Evolutionary conservation across 2,888 invertebrate species (phyloP), one percentile per base, ranked within the genome.

Genomic region (Timema cristinae): DNA sequence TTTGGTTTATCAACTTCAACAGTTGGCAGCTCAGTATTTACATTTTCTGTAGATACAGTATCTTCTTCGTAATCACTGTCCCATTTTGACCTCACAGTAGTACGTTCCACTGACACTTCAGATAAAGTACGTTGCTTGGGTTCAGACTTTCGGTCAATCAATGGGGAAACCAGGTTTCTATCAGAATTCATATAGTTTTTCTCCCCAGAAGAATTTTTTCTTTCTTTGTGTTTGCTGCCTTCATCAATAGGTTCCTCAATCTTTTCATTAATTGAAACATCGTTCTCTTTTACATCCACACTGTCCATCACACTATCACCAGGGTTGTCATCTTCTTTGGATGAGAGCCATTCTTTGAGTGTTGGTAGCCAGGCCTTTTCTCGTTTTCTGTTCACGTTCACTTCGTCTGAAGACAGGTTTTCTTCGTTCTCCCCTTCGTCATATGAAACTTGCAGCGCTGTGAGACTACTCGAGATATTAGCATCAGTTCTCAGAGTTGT

Each of bases 51-150:
- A 16, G 71, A 71, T 51, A 66, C 66, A 16, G 54, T 61, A 9
- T 74, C 74, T 59, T 73, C 73, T 63, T 74, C 74, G 50, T 71
- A 73, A 50, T 75, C 74, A 72, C 74, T 75, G 50, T 75, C 74
- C 74, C 74, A 75, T 59, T 71, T 73, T 2, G 74, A 75, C 7
- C 73, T 67, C 8, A 73, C 73, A 51, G 70, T 73, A 7, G 66
- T 71, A 7, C 71, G 66, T 50, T 71, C 70, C 7, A 50, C 52
- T 16, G 51, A 13, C 13, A 61, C 63, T 47, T 59, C 59, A 50
- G 72, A 70, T 13, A 63, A 8, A 11, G 63, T 47, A 10, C 10
- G 63, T 9, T 48, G 32, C 6, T 71, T 49, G 49, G 47, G 50
- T 66, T 71, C 66, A 50, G 63, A 63, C n/a, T 59, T 67, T 49